phyloP scores from a whole-genome alignment of 2,797 vertebrate species.

The Mastacembelus armatus region DNA sequence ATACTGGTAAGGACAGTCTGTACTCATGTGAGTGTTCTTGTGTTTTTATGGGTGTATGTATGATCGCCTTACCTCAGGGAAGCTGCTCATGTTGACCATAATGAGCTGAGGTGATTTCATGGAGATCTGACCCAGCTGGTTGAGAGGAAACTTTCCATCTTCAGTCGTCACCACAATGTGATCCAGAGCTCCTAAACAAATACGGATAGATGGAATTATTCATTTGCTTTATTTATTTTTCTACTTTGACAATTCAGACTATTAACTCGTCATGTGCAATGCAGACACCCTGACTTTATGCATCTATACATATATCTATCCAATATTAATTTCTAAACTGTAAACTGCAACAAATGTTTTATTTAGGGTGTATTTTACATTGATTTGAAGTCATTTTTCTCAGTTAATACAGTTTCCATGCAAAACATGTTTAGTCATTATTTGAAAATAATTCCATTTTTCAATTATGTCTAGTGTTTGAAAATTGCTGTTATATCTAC shows the following conservation, averaged over 20 bases:
- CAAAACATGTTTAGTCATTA: neutral
- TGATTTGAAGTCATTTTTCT: neutral
- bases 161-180: constrained; percentile 90
- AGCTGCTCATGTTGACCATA: constrained; percentile 93
- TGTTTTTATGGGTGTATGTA: constrained; percentile 20
- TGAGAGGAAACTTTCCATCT: constrained; percentile 94
- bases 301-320: neutral
- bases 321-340: neutral
- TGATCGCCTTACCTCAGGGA: constrained; percentile 90
- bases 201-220: constrained; percentile 26
- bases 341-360: neutral
- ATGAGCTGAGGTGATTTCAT: constrained; percentile 94
- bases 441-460: no score
- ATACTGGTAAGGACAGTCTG: constrained; percentile 32
- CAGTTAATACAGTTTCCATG: neutral
- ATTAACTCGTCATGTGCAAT: neutral
- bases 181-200: constrained; percentile 90
- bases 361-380: neutral
- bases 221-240: constrained; percentile 25
- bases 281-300: neutral
- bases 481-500: neutral
- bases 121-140: constrained; percentile 96
- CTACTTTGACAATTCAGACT: neutral
- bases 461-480: neutral
- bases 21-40: constrained; percentile 8